These are phyloP conservation scores for Scopus umbretta DNA, from an alignment of 2,113 vertebrate species.

Conservation along the genomic window DNA sequence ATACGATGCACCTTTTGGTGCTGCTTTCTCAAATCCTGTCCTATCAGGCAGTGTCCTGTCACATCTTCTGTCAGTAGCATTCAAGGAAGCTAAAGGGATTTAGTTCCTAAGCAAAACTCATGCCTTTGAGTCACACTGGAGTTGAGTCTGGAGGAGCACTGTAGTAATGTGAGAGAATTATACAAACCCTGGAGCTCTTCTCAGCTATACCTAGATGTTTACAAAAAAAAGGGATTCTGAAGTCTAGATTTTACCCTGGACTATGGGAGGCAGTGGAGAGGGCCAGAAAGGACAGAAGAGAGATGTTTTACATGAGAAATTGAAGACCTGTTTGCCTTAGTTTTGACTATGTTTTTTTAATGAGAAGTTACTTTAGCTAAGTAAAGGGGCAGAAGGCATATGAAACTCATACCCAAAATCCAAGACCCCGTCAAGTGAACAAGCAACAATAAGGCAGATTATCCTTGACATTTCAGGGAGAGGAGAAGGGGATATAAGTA, in stretches of 20 bases:
- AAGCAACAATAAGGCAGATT: not conserved
- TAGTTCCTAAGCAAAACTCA: not conserved
- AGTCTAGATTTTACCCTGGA: not conserved
- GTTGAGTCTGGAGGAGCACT: not conserved
- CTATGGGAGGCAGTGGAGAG: not conserved
- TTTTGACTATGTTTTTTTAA: not conserved
- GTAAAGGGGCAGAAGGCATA: not conserved
- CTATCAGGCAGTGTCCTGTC: not conserved
- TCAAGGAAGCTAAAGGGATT: not conserved
- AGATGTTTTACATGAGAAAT: not conserved
- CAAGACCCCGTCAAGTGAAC: not conserved
- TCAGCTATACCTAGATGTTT: not conserved
- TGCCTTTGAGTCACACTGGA: not conserved
- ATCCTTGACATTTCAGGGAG: accelerated
- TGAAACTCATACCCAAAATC: not conserved
- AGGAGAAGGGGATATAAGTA: accelerated
- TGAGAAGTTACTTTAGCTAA: not conserved
- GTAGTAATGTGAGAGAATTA: not conserved
- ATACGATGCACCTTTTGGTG: not conserved
- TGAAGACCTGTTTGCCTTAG: not conserved
- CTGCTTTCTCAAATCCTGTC: not conserved
- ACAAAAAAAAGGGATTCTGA: not conserved
- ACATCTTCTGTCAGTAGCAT: not conserved
- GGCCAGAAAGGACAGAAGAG: not conserved
- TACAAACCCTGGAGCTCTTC: not conserved